Conservation (phyloP, 2,797 vertebrate genomes). For the Squalus acanthias region DNA sequence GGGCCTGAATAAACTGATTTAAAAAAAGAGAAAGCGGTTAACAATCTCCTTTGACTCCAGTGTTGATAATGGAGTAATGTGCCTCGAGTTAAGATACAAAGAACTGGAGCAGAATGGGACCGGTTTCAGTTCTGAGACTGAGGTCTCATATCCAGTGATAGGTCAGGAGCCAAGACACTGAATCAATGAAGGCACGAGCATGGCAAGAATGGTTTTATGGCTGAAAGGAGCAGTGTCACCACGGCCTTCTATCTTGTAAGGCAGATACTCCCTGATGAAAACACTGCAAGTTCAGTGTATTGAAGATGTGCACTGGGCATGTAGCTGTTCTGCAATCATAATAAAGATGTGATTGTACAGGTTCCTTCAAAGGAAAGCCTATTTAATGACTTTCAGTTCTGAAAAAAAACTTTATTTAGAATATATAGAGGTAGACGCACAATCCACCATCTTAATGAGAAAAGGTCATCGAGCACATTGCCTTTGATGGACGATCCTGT, state of each 20-base stretch:
- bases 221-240: background rate
- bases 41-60: background rate
- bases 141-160: background rate
- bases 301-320: background rate
- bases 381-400: background rate
- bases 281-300: background rate
- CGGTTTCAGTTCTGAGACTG: background rate
- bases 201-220: background rate
- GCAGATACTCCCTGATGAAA: background rate
- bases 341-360: background rate
- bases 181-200: background rate
- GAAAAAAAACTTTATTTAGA: background rate
- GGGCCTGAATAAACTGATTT: background rate
- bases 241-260: background rate
- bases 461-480: background rate
- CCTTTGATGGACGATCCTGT: background rate
- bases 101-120: background rate
- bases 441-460: background rate
- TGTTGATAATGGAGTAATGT: background rate
- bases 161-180: background rate
- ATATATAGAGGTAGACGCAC: background rate
- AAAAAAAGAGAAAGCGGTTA: background rate
- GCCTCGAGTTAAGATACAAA: no score
- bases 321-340: background rate
- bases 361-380: background rate